Percentiles rank a stretch among this genome's conserved stretches.
phyloP scores from a whole-genome alignment of 2,888 invertebrate genomes.

The Ophioninae sp. region DNA sequence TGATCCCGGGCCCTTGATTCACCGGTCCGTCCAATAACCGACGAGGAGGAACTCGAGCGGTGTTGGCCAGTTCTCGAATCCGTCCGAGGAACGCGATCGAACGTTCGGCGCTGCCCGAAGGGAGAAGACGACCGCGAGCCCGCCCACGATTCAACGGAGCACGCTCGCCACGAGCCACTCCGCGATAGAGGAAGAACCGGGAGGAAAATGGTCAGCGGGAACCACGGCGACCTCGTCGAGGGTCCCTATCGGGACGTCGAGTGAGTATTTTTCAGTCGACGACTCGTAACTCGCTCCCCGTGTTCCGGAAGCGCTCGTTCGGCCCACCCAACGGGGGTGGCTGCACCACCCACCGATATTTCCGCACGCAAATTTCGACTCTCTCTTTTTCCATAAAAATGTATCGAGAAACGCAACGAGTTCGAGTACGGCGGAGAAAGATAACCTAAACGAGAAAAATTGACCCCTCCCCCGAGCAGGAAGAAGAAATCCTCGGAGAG shows the following conservation, averaged over 20 bases:
- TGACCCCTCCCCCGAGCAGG: conserved; percentile 67
- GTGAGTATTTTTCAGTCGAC: conserved; percentile 67
- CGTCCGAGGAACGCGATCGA: conserved; percentile 50
- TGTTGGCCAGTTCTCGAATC: conserved; percentile 45
- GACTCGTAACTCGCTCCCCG: too few relatives aligned
- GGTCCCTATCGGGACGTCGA: conserved; percentile 72
- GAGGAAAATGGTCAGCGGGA: conserved; percentile 73
- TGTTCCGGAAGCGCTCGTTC: too few relatives aligned
- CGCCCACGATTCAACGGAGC: conserved; percentile 6
- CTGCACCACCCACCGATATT: too few relatives aligned
- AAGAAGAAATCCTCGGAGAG: conserved; percentile 73
- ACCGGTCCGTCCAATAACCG: too few relatives aligned
- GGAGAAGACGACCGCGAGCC: conserved; percentile 4
- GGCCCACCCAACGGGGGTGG: too few relatives aligned
- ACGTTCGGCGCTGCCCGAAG: conserved; percentile 19
- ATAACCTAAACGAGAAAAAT: neutral
- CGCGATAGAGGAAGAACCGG: conserved; percentile 15
- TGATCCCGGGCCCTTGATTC: conserved; percentile 64
- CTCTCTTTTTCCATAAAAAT: too few relatives aligned
- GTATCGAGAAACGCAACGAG: neutral
- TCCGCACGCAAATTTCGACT: too few relatives aligned
- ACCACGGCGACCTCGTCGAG: conserved; percentile 68
- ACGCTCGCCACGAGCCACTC: too few relatives aligned
- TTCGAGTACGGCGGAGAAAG: neutral
- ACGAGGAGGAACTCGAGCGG: conserved; percentile 51